These are phyloP conservation scores for Apis mellifera DNA, from an alignment of 1,140 invertebrate genomes.

Conservation along the genomic window Amel_HAv3.1 CM009937.2:8983501-8984000, in stretches of 20 bases:
- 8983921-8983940: conserved; percentile 19
- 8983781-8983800: conserved; percentile 32
- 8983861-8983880: background rate
- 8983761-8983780: too few species aligned
- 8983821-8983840: conserved; percentile 15
- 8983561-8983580: too few species aligned
- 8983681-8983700: conserved; percentile 5
- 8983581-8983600: too few species aligned
- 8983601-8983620: too few species aligned
- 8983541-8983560: too few species aligned
- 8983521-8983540: too few species aligned
- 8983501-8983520: too few species aligned
- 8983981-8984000: conserved; percentile 47
- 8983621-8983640: background rate
- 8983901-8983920: conserved; percentile 31
- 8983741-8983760: conserved; percentile 32
- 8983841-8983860: background rate
- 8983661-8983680: background rate
- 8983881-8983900: conserved; percentile 11
- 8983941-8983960: background rate
- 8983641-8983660: conserved; percentile 8
- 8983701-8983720: background rate
- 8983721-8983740: conserved; percentile 20
- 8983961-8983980: conserved; percentile 28
- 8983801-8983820: conserved; percentile 21